Base-by-base conservation (phyloP, 2,888 invertebrate species). In the Pseudanteris insignis region DNA sequence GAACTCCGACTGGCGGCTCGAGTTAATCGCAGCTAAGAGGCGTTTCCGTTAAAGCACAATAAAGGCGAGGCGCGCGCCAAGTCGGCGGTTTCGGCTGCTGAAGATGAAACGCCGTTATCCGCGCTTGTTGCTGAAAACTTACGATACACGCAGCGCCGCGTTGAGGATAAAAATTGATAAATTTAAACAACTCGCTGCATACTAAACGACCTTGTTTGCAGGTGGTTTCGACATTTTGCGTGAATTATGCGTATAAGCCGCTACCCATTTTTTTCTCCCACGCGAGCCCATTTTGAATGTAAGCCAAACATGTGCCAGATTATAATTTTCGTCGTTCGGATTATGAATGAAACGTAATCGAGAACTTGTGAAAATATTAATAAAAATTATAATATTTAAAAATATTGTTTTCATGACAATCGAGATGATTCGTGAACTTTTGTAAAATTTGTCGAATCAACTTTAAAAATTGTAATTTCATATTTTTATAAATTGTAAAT, bases 1-100 rank as follows among this genome's bases (percentile, higher is more conserved):
- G 48, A 43, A 50, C 54, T 50, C 28, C 38, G 15, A 14, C 33
- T 47, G 32, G 26, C n/a, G n/a, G 41, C 54, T 60, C 33, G n/a
- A 55, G 44, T 55, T 61, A 61, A 61, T 61, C 44, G 61, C 18
- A 43, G 61, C 61, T 50, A 61, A 61, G 61, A 61, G 61, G 61
- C 61, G 54, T 61, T 61, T 55, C 44, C 30, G 50, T 55, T 51
- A 61, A 61, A 60, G 48, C 30, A 54, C 54, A 60, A 54, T 60
- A 60, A 54, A 60, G 54, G 54, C 53, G 54, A 43, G 9, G 34
- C 28, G 41, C 33, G 48, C 18, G 6, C 28, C 30, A 54, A 60
- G 44, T 60, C 48, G 48, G 28, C 40, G 43, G 53, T 48, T 44
- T 53, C 51, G 38, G 53, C 53, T 40, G 54, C 47, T 43, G 53